Percentiles rank a stretch among this genome's conserved stretches.
Conservation (phyloP, 2,888 invertebrate species). For the Hoplodrina ambigua region DNA sequence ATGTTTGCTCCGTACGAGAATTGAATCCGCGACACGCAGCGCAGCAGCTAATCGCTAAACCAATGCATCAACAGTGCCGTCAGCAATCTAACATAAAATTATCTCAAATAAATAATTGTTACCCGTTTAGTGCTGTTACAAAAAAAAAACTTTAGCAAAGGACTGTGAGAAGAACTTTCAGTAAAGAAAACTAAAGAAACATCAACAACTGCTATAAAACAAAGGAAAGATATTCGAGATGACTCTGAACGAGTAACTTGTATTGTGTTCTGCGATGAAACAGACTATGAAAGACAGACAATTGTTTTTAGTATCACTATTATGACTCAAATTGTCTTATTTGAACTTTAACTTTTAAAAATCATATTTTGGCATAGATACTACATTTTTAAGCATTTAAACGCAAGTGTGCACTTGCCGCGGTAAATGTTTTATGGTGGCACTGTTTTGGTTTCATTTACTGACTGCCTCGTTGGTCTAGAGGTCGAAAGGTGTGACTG, state of each 20-base stretch:
- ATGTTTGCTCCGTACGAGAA: too few species aligned
- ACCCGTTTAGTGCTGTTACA: background rate
- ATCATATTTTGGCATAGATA: too few species aligned
- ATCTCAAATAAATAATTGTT: constrained; percentile 22
- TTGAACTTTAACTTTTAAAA: background rate
- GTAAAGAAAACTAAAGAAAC: constrained; percentile 29
- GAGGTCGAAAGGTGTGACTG: too few species aligned
- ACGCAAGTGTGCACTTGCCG: too few species aligned
- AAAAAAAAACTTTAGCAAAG: constrained; percentile 31
- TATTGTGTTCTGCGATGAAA: constrained; percentile 45
- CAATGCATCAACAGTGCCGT: too few species aligned
- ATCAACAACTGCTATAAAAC: constrained; percentile 38
- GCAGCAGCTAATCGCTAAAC: too few species aligned
- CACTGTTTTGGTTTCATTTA: background rate
- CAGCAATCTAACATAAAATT: background rate
- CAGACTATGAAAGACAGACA: constrained; percentile 43
- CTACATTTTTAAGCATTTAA: too few species aligned
- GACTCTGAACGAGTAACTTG: constrained; percentile 40
- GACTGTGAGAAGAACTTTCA: constrained; percentile 9
- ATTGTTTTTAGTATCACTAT: constrained; percentile 48
- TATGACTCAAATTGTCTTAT: constrained; percentile 18
- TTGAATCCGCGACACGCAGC: too few species aligned
- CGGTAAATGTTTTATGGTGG: background rate
- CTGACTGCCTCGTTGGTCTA: too few species aligned
- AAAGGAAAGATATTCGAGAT: constrained; percentile 44